These are phyloP conservation scores for Anarsia innoxiella DNA, from an alignment of 2,888 invertebrate species.

Conservation along the genomic window DNA sequence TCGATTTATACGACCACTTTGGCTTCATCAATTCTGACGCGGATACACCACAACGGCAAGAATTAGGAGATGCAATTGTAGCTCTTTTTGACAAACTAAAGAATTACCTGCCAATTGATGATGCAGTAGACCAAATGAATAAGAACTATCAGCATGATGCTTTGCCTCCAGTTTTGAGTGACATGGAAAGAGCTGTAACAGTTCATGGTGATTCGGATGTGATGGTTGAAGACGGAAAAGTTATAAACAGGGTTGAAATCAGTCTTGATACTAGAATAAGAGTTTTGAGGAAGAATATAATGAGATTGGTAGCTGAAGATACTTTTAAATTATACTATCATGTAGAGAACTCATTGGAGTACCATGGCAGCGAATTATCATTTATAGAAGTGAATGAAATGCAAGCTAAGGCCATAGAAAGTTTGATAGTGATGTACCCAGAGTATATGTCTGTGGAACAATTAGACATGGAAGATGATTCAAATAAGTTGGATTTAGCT, in stretches of 20 bases:
- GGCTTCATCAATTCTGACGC: conserved; percentile 80
- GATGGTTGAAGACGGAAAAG: conserved; percentile 77
- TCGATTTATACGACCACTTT: conserved; percentile 83
- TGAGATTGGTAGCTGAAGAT: conserved; percentile 78
- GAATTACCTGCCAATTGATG: conserved; percentile 80
- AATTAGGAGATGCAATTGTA: conserved; percentile 70
- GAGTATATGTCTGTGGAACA: conserved; percentile 82
- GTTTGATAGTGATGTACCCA: conserved; percentile 84
- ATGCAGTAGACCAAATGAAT: conserved; percentile 90
- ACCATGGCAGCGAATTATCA: conserved; percentile 85
- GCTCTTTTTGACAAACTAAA: conserved; percentile 76
- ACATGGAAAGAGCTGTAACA: conserved; percentile 80
- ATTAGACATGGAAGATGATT: conserved; percentile 78
- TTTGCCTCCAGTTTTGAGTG: conserved; percentile 86
- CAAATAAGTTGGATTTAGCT: conserved; percentile 78
- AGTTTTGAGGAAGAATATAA: conserved; percentile 74
- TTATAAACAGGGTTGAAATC: conserved; percentile 79
- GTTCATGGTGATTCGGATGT: conserved; percentile 82
- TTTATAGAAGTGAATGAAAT: conserved; percentile 81
- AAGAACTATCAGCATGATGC: conserved; percentile 90
- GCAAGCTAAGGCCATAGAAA: conserved; percentile 81
- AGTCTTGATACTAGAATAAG: conserved; percentile 78
- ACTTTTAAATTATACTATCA: conserved; percentile 83
- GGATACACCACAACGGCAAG: conserved; percentile 51
- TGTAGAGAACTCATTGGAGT: conserved; percentile 89